Base-by-base conservation (phyloP, 53 echinoderm and acorn worm genomes). In the Pentamera pediparva region DNA sequence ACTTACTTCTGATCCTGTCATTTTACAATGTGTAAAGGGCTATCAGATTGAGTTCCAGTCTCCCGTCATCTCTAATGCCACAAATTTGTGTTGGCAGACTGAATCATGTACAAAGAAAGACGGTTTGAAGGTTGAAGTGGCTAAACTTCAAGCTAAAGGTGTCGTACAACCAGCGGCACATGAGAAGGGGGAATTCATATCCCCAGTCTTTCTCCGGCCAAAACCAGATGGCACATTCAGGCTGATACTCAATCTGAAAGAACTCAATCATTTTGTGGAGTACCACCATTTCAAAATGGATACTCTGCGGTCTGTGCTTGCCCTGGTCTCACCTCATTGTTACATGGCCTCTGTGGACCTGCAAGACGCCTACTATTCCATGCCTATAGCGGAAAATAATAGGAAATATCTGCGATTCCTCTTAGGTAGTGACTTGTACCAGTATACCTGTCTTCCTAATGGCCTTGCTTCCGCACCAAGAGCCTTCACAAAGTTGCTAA, bases 221-320 rank as follows among this genome's bases (percentile, higher is more conserved):
- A 82, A 82, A 50, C 77, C 62, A 70, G 81, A 75, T 63, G 82
- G 81, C 2, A 51, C 51, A 36, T 0, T 25, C 5, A 49, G 82
- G 38, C 69, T 86, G 76, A 86, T 86, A 15, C 77, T 82, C 21
- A 67, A 86, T 70, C 34, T 86, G 9, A 40, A 63, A n/a, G 52
- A 29, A 53, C 12, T 75, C 37, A 25, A n/a, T n/a, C n/a, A n/a
- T n/a, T n/a, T n/a, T n/a, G n/a, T n/a, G n/a, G n/a, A n/a, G n/a
- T n/a, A n/a, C n/a, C n/a, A n/a, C n/a, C n/a, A n/a, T n/a, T n/a
- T n/a, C n/a, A n/a, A n/a, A n/a, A n/a, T n/a, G n/a, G 25, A 51
- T 51, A n/a, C n/a, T n/a, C n/a, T n/a, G n/a, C n/a, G n/a, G n/a
- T n/a, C n/a, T n/a, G n/a, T n/a, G n/a, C n/a, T n/a, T n/a, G n/a